A percentile compares a stretch with the other conserved stretches of the same genome.
Evolutionary conservation across 2,888 invertebrate species (phyloP).

Genomic region (Tenthredo amoena): DNA sequence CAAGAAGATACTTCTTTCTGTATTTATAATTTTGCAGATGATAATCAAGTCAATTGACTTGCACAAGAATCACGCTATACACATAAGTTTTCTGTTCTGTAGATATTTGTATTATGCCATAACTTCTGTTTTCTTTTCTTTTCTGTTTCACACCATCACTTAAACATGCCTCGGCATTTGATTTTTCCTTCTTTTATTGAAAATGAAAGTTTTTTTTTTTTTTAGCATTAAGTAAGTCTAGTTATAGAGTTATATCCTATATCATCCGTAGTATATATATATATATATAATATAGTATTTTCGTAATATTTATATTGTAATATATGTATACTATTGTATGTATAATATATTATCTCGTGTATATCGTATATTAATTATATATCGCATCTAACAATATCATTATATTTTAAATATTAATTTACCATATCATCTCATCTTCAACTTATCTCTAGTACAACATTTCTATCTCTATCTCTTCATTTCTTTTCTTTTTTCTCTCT

Average conservation of each 20-base stretch:
- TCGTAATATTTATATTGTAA: conserved; percentile 64
- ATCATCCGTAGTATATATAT: conserved; percentile 55
- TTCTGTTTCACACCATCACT: conserved; percentile 16
- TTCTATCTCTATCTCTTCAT: neutral
- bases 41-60: neutral
- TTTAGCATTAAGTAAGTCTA: neutral
- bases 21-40: neutral
- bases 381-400: conserved; percentile 43
- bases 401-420: conserved; percentile 39
- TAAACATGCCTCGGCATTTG: neutral
- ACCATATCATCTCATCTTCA: conserved; percentile 2
- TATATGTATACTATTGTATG: conserved; percentile 59
- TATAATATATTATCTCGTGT: conserved; percentile 61
- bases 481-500: conserved; percentile 1
- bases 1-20: neutral
- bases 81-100: neutral
- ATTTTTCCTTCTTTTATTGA: conserved; percentile 59
- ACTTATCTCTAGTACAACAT: conserved; percentile 11
- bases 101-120: neutral
- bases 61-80: neutral
- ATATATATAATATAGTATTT: conserved; percentile 57
- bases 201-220: conserved; percentile 64
- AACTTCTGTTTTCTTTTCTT: neutral
- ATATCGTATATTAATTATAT: conserved; percentile 58
- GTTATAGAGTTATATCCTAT: neutral